Conservation (phyloP, 1,140 invertebrate species). For the Drosophila jambulina region DNA sequence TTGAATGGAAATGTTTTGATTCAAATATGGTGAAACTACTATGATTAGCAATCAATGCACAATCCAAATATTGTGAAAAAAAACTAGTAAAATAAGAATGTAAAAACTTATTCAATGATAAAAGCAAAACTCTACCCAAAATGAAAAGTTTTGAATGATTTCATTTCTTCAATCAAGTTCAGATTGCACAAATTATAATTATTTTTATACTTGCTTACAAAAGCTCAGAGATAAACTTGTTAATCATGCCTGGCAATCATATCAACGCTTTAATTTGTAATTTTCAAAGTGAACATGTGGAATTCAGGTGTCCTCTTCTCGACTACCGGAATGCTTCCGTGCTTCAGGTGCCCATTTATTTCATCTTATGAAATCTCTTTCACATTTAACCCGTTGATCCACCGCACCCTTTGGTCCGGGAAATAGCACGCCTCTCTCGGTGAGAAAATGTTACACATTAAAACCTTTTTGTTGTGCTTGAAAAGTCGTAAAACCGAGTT, state of each 20-base stretch:
- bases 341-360: constrained; percentile 54
- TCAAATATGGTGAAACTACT: not conserved
- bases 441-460: constrained; percentile 66
- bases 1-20: not conserved
- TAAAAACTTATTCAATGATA: not conserved
- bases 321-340: not conserved
- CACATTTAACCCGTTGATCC: constrained; percentile 53
- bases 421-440: constrained; percentile 11
- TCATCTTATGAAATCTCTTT: constrained; percentile 64
- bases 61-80: no score
- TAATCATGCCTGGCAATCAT: constrained; percentile 64
- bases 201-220: not conserved
- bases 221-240: constrained; percentile 2
- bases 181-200: not conserved
- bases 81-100: not conserved
- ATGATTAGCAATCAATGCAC: not conserved
- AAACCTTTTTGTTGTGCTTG: constrained; percentile 61
- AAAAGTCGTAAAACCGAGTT: constrained; percentile 81
- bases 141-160: not conserved
- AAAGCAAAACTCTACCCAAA: not conserved
- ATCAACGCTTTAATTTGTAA: constrained; percentile 48
- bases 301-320: constrained; percentile 10
- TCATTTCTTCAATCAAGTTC: not conserved
- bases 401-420: constrained; percentile 3
- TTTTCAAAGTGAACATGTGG: constrained; percentile 12